These are phyloP conservation scores for Apamea anceps DNA, from an alignment of 2,888 invertebrate species.

Conservation along the genomic window DNA sequence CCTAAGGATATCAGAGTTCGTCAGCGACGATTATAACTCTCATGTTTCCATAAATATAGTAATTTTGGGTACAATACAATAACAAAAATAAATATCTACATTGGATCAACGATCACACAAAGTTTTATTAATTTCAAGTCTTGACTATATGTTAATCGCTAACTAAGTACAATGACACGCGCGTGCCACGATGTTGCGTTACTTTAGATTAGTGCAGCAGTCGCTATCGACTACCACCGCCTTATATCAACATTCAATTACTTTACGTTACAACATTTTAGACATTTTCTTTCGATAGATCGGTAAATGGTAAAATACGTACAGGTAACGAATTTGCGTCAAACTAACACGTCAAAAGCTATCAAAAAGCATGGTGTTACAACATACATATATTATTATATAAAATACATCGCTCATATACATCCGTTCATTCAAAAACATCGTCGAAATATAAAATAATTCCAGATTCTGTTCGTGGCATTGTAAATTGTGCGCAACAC, in stretches of 20 bases:
- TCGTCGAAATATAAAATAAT: constrained; percentile 70
- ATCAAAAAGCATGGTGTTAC: constrained; percentile 77
- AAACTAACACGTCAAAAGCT: constrained; percentile 82
- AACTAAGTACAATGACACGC: constrained; percentile 88
- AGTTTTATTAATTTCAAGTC: constrained; percentile 84
- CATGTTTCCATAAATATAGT: constrained; percentile 84
- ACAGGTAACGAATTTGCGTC: constrained; percentile 78
- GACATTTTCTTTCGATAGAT: constrained; percentile 70
- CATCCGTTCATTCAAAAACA: constrained; percentile 71
- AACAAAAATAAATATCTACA: constrained; percentile 91
- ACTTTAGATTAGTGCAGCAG: constrained; percentile 60
- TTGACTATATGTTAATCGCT: constrained; percentile 87
- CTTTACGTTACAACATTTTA: constrained; percentile 75
- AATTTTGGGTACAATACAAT: constrained; percentile 88
- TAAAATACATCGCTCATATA: constrained; percentile 76
- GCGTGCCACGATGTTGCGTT: constrained; percentile 69
- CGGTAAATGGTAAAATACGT: constrained; percentile 75
- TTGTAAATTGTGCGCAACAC: constrained; percentile 84
- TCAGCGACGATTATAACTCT: constrained; percentile 78
- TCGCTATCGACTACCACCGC: constrained; percentile 68
- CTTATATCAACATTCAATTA: constrained; percentile 57
- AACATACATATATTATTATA: constrained; percentile 71
- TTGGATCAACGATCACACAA: constrained; percentile 88
- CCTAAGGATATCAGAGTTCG: constrained; percentile 67
- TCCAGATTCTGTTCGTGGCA: constrained; percentile 65